These are phyloP conservation scores for Orthochromis malagaraziensis DNA, from an alignment of 2,113 vertebrate species.

Conservation along the genomic window DNA sequence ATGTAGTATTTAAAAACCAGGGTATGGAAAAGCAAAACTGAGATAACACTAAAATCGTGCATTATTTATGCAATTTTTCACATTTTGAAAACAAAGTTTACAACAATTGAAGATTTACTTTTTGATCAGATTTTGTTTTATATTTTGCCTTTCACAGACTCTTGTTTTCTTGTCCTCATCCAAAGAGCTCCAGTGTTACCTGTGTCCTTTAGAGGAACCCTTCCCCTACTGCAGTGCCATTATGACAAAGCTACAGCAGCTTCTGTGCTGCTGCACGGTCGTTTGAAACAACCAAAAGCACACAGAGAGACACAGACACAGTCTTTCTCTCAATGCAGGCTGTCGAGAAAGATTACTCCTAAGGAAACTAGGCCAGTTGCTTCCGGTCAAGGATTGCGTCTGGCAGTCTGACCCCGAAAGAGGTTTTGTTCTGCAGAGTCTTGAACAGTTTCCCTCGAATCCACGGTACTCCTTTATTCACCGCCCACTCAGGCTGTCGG, in stretches of 20 bases:
- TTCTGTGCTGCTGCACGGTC: not conserved
- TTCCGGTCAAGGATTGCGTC: constrained; percentile 21
- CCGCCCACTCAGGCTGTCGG: not conserved
- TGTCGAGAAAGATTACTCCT: constrained; percentile 15
- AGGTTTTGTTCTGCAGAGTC: not conserved
- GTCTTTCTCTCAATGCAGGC: constrained; percentile 13
- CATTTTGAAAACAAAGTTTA: not conserved
- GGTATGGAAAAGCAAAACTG: not conserved
- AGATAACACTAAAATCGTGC: not conserved
- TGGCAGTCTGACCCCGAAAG: not conserved
- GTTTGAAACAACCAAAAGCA: not conserved
- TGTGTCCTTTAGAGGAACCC: not conserved
- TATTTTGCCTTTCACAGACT: not conserved
- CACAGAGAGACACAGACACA: not conserved
- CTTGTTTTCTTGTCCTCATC: not conserved
- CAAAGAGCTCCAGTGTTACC: not conserved
- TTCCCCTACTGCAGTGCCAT: not conserved
- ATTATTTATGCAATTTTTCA: not conserved
- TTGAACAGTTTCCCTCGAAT: not conserved
- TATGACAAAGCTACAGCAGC: not conserved
- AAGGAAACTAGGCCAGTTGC: constrained; percentile 24
- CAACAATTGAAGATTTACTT: not conserved
- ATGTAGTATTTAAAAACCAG: not conserved
- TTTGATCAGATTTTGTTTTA: not conserved
- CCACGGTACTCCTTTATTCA: not conserved